Conservation (phyloP, 2,888 invertebrate genomes). For the Callinectes sapidus region DNA sequence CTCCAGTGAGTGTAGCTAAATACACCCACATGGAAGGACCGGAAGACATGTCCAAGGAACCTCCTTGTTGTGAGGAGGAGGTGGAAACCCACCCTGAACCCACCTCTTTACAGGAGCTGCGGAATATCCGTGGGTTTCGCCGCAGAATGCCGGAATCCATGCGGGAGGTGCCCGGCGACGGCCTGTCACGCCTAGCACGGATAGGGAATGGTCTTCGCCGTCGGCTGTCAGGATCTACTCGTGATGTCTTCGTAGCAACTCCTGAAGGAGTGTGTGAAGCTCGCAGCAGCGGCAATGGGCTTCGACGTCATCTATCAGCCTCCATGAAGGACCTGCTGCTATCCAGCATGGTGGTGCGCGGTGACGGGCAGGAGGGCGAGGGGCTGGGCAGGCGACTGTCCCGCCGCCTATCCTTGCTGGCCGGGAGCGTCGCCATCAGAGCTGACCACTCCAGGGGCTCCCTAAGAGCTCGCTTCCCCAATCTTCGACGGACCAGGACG, state of each 20-base stretch:
- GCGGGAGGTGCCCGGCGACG: constrained; percentile 64
- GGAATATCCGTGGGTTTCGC: constrained; percentile 51
- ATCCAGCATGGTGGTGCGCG: not conserved
- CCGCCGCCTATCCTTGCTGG: constrained; percentile 60
- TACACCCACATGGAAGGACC: constrained; percentile 46
- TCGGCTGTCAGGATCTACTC: constrained; percentile 68
- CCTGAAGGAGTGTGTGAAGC: constrained; percentile 46
- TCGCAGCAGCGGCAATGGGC: constrained; percentile 22
- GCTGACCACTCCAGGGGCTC: constrained; percentile 62
- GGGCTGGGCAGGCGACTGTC: constrained; percentile 46
- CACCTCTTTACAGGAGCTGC: not conserved
- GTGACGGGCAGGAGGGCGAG: constrained; percentile 39
- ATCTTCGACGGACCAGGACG: constrained; percentile 54
- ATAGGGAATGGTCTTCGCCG: constrained; percentile 69
- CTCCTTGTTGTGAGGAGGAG: not conserved
- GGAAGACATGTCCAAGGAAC: constrained; percentile 18
- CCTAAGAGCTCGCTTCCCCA: constrained; percentile 64
- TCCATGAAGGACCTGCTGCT: constrained; percentile 66
- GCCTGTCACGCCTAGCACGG: constrained; percentile 63
- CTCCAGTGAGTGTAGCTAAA: constrained; percentile 44
- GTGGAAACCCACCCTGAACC: constrained; percentile 32
- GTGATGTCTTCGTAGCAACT: constrained; percentile 62
- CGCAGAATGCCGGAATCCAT: constrained; percentile 65
- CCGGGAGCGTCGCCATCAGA: constrained; percentile 57
- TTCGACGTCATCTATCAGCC: constrained; percentile 58